Percentiles rank a stretch among this genome's conserved stretches.
These are phyloP conservation scores for Drosophila limbata DNA, from an alignment of 2,888 invertebrate species.

Conservation along the genomic window DNA sequence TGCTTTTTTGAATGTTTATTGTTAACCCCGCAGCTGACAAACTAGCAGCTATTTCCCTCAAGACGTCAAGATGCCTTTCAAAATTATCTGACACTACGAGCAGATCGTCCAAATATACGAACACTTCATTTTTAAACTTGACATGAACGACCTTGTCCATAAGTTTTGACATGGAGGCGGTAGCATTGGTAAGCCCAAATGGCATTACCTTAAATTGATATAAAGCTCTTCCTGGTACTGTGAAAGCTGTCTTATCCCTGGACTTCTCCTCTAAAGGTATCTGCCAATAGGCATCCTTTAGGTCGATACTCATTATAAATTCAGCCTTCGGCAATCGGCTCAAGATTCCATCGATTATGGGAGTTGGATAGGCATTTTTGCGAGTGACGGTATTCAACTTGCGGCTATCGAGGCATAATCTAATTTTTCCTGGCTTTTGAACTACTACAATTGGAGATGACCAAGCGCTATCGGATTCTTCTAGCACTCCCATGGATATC, in stretches of 20 bases:
- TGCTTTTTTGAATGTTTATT: conserved; percentile 10
- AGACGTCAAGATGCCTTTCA: conserved; percentile 3
- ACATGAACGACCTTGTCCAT: too few species aligned
- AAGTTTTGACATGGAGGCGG: too few species aligned
- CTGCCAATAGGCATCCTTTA: background rate
- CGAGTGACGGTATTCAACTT: too few species aligned
- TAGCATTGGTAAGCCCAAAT: too few species aligned
- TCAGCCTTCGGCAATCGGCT: too few species aligned
- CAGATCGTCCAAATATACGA: conserved; percentile 18
- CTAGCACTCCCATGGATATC: too few species aligned
- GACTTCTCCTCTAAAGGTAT: background rate
- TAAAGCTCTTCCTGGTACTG: too few species aligned
- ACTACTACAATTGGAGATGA: too few species aligned
- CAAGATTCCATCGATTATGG: conserved; percentile 18
- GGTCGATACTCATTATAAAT: conserved; percentile 8
- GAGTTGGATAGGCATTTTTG: too few species aligned
- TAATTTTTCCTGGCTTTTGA: too few species aligned
- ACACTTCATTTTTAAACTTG: conserved; percentile 2
- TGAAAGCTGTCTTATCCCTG: background rate
- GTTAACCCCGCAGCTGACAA: background rate
- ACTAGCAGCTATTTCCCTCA: background rate
- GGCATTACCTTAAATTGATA: background rate
- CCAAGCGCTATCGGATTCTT: too few species aligned
- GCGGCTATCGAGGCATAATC: too few species aligned
- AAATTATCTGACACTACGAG: conserved; percentile 9